A percentile compares a stretch with the other conserved stretches of the same genome.
Conservation (phyloP, 1,140 invertebrate genomes). For the Phthorimaea operculella region DNA sequence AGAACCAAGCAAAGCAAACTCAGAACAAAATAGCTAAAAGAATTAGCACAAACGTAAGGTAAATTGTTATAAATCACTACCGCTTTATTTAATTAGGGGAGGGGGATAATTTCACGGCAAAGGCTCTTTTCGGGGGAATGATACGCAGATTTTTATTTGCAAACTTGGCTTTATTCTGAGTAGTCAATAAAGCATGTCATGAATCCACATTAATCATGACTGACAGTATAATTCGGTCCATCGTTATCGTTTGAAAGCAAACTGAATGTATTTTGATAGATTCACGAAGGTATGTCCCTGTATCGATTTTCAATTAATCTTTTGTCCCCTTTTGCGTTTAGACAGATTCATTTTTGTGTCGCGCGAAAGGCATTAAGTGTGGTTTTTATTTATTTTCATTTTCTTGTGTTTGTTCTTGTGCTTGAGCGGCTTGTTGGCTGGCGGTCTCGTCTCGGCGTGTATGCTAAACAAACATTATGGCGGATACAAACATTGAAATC, state of each 20-base stretch:
- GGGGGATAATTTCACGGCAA: slow-evolving; percentile 3
- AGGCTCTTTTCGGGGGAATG: slow-evolving; percentile 19
- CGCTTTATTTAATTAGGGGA: slow-evolving; percentile 18
- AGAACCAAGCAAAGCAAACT: not conserved
- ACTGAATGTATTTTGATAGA: slow-evolving; percentile 54
- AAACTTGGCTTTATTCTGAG: slow-evolving; percentile 23
- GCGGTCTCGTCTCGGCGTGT: slow-evolving; percentile 17
- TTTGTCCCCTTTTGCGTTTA: slow-evolving; percentile 48
- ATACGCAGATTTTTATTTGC: slow-evolving; percentile 23
- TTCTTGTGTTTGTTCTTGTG: slow-evolving; percentile 22
- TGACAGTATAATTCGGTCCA: slow-evolving; percentile 38
- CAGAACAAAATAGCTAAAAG: not conserved
- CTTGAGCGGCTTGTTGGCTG: slow-evolving; percentile 22
- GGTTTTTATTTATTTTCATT: slow-evolving; percentile 37
- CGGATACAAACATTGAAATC: slow-evolving; percentile 40
- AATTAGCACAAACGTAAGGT: slow-evolving; percentile 5
- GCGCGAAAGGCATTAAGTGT: slow-evolving; percentile 23
- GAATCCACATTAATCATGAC: slow-evolving; percentile 42
- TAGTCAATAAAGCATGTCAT: slow-evolving; percentile 36
- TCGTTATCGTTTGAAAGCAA: slow-evolving; percentile 39
- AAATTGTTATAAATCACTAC: slow-evolving; percentile 12
- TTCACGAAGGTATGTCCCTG: slow-evolving; percentile 49
- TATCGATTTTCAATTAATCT: slow-evolving; percentile 64
- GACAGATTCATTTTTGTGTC: slow-evolving; percentile 38
- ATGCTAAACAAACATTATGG: slow-evolving; percentile 33